phyloP scores from a whole-genome alignment of 2,888 invertebrate species.

The Epistrophe grossulariae region DNA sequence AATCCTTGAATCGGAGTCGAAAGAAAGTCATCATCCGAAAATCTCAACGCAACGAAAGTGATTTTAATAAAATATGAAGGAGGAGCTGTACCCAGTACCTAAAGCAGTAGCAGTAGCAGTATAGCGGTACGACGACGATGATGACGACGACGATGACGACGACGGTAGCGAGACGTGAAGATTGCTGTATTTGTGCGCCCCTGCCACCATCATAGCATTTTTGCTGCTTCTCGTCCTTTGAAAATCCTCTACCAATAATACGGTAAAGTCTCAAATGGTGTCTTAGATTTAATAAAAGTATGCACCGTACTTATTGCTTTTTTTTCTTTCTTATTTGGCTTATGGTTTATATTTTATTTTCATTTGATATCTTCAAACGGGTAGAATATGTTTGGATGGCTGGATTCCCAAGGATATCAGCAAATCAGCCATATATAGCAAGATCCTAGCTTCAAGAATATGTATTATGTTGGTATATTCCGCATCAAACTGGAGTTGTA shows the following conservation, averaged over 20 bases:
- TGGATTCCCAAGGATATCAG: constrained; percentile 63
- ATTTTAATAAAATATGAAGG: constrained; percentile 83
- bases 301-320: constrained; percentile 42
- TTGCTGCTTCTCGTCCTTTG: constrained; percentile 43
- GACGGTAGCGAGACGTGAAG: constrained; percentile 14
- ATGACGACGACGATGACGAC: too few species aligned
- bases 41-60: constrained; percentile 84
- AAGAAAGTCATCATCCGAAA: constrained; percentile 78
- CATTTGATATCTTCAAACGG: constrained; percentile 71
- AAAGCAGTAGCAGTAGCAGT: background rate
- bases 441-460: constrained; percentile 7
- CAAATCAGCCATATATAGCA: constrained; percentile 38
- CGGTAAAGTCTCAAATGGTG: constrained; percentile 73
- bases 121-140: background rate
- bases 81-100: constrained; percentile 48
- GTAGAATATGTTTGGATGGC: constrained; percentile 65
- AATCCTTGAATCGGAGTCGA: constrained; percentile 51
- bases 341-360: constrained; percentile 66
- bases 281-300: constrained; percentile 76
- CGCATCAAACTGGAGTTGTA: constrained; percentile 37
- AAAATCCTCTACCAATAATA: constrained; percentile 48
- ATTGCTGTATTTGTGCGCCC: constrained; percentile 48
- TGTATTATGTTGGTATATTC: too few species aligned
- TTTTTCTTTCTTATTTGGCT: constrained; percentile 25
- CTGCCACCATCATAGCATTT: constrained; percentile 3